Base-by-base conservation (phyloP, 2,888 invertebrate species). In the Ectemnius cavifrons region DNA sequence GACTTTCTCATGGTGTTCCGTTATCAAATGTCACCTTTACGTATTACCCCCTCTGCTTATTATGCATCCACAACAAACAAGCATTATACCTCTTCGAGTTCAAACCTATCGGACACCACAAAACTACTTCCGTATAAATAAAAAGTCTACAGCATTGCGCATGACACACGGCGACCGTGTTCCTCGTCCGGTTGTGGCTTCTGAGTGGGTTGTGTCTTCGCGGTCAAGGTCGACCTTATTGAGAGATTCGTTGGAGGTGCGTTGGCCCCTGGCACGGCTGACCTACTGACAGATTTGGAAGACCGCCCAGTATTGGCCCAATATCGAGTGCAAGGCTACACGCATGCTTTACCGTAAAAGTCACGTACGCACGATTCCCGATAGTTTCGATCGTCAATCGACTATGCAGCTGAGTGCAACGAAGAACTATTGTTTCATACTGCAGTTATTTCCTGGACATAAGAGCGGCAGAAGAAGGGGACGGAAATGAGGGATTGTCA, bases 251-350 rank as follows among this genome's bases (percentile, higher is more conserved):
- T 52, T 4, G 60, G 58, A 73, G 79, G 85, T 82, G 68, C 82
- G 81, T 80, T 82, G 85, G 85, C 84, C 84, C 79, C 81, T 75
- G 75, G 71, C 63, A 64, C 82, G 76, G 75, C 76, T 89, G 89
- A 89, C 89, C 89, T 83, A 89, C 89, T 88, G 85, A 87, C 87
- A 86, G 88, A 88, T 89, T 89, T 87, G 89, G 88, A 85, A 77
- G 81, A 62, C 58, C 75, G 84, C 87, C 87, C 77, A 14, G 67
- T 56, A 37, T 37, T 8, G 37, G 37, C 37, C 37, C 37, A 37
- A 37, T 37, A 37, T 37, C 37, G 37, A 37, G 37, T 37, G 37
- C 37, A 37, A 37, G 37, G 37, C 57, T 61, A 52, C 60, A 27
- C 13, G 56, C 66, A 37, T 45, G 66, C 47, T 20, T 20, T 46